Conservation (phyloP, 2,888 invertebrate species). For the Stenurella melanura region DNA sequence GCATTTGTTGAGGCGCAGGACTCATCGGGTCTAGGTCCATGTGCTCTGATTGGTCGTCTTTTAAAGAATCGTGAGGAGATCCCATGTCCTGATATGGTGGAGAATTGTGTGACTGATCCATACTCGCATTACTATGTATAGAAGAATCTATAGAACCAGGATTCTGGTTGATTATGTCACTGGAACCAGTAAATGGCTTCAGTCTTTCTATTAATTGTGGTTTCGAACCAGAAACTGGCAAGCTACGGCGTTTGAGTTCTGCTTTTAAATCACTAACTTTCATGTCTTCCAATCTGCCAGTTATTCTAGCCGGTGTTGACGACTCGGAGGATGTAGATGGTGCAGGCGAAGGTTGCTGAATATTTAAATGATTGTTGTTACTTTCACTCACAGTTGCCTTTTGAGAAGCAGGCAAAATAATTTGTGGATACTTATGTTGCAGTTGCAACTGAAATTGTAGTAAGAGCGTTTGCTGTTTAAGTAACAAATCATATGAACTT, state of each 20-base stretch:
- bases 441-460: constrained; percentile 90
- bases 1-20: constrained; percentile 69
- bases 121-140: constrained; percentile 66
- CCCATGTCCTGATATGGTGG: constrained; percentile 73
- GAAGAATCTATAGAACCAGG: constrained; percentile 62
- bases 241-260: constrained; percentile 93
- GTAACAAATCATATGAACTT: constrained; percentile 91
- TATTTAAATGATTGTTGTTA: constrained; percentile 53
- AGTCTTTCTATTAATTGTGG: constrained; percentile 95
- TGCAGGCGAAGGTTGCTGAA: constrained; percentile 70
- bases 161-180: constrained; percentile 58
- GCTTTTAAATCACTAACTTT: constrained; percentile 96
- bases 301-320: constrained; percentile 71
- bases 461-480: constrained; percentile 95
- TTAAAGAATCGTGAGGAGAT: constrained; percentile 65
- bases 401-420: constrained; percentile 85
- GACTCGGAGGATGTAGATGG: constrained; percentile 71
- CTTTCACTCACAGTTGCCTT: constrained; percentile 65
- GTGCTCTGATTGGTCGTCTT: constrained; percentile 61
- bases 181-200: constrained; percentile 79
- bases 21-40: constrained; percentile 74
- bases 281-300: constrained; percentile 92
- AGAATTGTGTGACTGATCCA: constrained; percentile 72
- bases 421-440: constrained; percentile 89
- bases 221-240: constrained; percentile 97